phyloP scores from a whole-genome alignment of 2,797 vertebrate genomes.

The Myoxocephalus aenaeus region DNA sequence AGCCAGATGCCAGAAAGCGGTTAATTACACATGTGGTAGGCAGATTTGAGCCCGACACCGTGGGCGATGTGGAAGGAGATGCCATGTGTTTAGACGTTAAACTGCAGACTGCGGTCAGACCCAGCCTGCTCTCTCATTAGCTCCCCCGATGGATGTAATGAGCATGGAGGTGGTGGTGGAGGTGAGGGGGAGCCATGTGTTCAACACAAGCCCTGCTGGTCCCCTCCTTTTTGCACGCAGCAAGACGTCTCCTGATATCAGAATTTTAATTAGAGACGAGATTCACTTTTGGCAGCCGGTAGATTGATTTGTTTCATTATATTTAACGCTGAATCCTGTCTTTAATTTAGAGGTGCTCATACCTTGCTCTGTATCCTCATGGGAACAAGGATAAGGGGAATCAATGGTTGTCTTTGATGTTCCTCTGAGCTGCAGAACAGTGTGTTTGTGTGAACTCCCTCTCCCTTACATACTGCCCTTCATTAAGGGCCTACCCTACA shows the following conservation, averaged over 20 bases:
- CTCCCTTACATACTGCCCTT: slow-evolving; percentile 69
- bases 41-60: slow-evolving; percentile 80
- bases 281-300: slow-evolving; percentile 37
- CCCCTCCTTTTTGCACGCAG: slow-evolving; percentile 39
- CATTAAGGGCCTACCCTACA: slow-evolving; percentile 72
- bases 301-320: slow-evolving; percentile 63
- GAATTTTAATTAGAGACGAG: slow-evolving; percentile 64
- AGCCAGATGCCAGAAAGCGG: slow-evolving; percentile 65
- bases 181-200: slow-evolving; percentile 53
- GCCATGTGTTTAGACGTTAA: slow-evolving; percentile 81
- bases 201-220: slow-evolving; percentile 47
- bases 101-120: slow-evolving; percentile 77
- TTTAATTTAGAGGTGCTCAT: slow-evolving; percentile 61
- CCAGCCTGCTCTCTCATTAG: slow-evolving; percentile 79
- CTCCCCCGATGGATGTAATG: slow-evolving; percentile 73
- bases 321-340: slow-evolving; percentile 40
- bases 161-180: slow-evolving; percentile 55
- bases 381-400: slow-evolving; percentile 65
- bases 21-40: slow-evolving; percentile 84
- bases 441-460: slow-evolving; percentile 62
- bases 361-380: slow-evolving; percentile 50
- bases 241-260: slow-evolving; percentile 48
- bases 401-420: slow-evolving; percentile 73
- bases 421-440: slow-evolving; percentile 57
- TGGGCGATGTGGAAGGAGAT: slow-evolving; percentile 79